phyloP scores from a whole-genome alignment of 2,113 vertebrate genomes.

The Trichomycterus rosablanca region DNA sequence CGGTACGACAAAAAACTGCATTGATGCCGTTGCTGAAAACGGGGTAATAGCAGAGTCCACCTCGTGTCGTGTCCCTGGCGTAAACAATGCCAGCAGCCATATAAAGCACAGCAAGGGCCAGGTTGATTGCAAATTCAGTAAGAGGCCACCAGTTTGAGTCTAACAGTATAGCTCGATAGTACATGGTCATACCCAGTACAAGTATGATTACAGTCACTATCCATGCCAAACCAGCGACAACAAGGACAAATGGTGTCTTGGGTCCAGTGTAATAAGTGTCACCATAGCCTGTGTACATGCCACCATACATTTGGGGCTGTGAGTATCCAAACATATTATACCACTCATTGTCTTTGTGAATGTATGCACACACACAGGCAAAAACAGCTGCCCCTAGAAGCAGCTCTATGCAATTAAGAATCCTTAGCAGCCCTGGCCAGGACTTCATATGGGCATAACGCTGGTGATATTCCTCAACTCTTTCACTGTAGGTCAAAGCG shows the following conservation, averaged over 20 bases:
- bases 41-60: constrained; percentile 86
- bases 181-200: constrained; percentile 96
- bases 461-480: constrained; percentile 78
- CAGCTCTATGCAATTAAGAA: constrained; percentile 82
- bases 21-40: constrained; percentile 83
- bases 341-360: constrained; percentile 97
- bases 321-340: constrained; percentile 88
- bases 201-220: constrained; percentile 81
- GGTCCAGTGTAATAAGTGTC: constrained; percentile 82
- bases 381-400: constrained; percentile 88
- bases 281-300: constrained; percentile 55
- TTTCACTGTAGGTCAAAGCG: constrained; percentile 76
- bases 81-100: constrained; percentile 86
- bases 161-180: constrained; percentile 91
- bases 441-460: constrained; percentile 94
- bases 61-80: constrained; percentile 83
- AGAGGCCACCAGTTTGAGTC: constrained; percentile 95
- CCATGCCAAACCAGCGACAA: constrained; percentile 85
- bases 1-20: constrained; percentile 79
- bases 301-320: constrained; percentile 65
- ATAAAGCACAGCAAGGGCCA: constrained; percentile 82
- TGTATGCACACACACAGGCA: constrained; percentile 90
- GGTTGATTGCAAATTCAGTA: constrained; percentile 87
- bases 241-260: constrained; percentile 87
- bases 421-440: constrained; percentile 88